Evolutionary conservation across 2,113 vertebrate species (phyloP), one percentile per base, ranked within the genome.

Genomic region (Periophthalmus modestus): DNA sequence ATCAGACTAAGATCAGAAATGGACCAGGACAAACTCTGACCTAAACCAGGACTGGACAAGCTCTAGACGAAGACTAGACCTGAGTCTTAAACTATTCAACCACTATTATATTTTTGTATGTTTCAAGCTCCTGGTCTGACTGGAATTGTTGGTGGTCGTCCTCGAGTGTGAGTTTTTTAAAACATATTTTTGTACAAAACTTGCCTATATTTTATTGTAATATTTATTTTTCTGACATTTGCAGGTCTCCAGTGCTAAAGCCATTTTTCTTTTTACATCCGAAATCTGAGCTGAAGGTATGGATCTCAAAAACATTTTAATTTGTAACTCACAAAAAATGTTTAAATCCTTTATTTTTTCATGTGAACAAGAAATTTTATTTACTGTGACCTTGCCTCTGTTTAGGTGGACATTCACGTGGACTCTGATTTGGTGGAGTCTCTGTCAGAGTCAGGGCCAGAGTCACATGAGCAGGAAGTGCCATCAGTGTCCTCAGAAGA

Each of bases 231-330:
- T 63, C 28, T 34, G 14, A 68, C 52, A n/a, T 19, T 5, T 81
- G 15, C 87, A 96, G 95, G 66, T 96, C 95, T 75, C 94, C 95
- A 0, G 92, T 96, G 73, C 84, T 96, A 80, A 96, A 95, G 81
- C 94, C 94, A 0, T 95, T 96, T 83, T 97, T 96, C 87, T 97
- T 96, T 82, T 72, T 94, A 11, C 93, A 95, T 62, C 93, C 95
- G 0, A 95, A 95, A 82, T 89, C 88, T 34, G 47, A 93, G 52
- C 69, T 93, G 43, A 81, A 91, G 91, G 94, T 94, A 33, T 52
- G 79, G 63, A 65, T 2, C 47, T 16, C 15, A 46, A 46, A 46
- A 9, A 3, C 28, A 43, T 43, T 43, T 43, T 10, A 43, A 43
- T 43, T 43, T 43, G 39, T 43, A 28, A 28, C 13, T 15, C 15